Evolutionary conservation across 2,113 vertebrate genomes (phyloP), one percentile per base, ranked within the genome.

Genomic region (Tylochromis polylepis): DNA sequence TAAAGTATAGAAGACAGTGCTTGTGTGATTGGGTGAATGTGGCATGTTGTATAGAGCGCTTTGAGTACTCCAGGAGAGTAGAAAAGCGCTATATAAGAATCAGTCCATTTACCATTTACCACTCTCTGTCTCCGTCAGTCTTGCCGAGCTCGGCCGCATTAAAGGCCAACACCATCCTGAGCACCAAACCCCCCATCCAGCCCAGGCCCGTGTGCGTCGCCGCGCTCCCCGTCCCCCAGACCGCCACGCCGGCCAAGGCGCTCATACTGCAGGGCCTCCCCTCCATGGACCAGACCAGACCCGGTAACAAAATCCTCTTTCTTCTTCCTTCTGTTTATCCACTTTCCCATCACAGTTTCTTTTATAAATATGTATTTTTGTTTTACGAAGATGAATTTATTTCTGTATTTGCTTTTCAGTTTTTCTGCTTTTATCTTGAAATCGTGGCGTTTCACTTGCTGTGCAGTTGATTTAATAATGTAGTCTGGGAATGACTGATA

Each of bases 201-300:
- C 97, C 97, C 9, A 93, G 97, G 53, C 97, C 97, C 0, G 67
- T 97, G 79, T 94, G 97, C 85, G 95, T 97, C 36, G 81, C 96
- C 16, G 31, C 96, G 0, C 85, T 97, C 3, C 95, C 96, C 0
- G 78, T 95, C 84, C 79, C 96, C 3, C 95, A 94, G 24, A 62
- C 88, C 7, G 58, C 94, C 5, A 78, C 95, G 2, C 85, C 96
- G 0, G 89, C 95, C 87, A 95, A 96, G 86, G 80, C 97, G 1
- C 96, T 98, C 58, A 94, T 98, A 9, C 93, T 98, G 90, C 97
- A 97, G 91, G 94, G 96, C n/a, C 90, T 97, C 24, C 89, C 95
- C 58, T n/a, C 92, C 16, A 62, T 95, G 56, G 96, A 96, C 65
- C 95, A 96, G 88, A 85, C 2, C 86, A 46, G 94, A 38, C 95